These are phyloP conservation scores for Nannoperca obscura DNA, from an alignment of 2,797 vertebrate genomes.

Conservation along the genomic window DNA sequence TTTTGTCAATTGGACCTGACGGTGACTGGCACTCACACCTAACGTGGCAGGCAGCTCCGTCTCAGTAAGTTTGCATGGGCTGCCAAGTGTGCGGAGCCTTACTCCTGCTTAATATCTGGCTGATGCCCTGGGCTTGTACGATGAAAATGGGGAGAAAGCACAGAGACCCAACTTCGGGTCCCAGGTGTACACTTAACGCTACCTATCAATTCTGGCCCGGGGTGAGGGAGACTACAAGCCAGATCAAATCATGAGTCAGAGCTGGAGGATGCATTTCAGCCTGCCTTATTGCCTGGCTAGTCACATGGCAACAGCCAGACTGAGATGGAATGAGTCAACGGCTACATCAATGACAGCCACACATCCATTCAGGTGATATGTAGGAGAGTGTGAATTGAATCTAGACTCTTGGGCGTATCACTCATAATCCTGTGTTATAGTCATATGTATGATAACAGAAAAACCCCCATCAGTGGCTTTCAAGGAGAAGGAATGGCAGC, in stretches of 20 bases:
- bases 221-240: slow-evolving; percentile 66
- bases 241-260: slow-evolving; percentile 77
- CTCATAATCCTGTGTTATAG: slow-evolving; percentile 55
- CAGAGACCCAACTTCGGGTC: slow-evolving; percentile 51
- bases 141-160: slow-evolving; percentile 50
- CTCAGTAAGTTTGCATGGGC: slow-evolving; percentile 53
- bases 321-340: slow-evolving; percentile 67
- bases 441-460: slow-evolving; percentile 46
- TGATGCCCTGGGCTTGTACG: slow-evolving; percentile 44
- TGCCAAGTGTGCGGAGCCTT: slow-evolving; percentile 51
- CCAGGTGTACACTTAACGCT: slow-evolving; percentile 75
- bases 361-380: slow-evolving; percentile 66
- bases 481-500: slow-evolving; percentile 56
- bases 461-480: slow-evolving; percentile 36
- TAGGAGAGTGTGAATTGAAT: slow-evolving; percentile 64
- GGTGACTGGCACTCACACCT: slow-evolving; percentile 69
- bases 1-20: slow-evolving; percentile 69
- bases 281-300: slow-evolving; percentile 63
- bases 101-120: slow-evolving; percentile 51
- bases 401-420: slow-evolving; percentile 36
- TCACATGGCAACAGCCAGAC: slow-evolving; percentile 62
- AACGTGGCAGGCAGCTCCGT: slow-evolving; percentile 65
- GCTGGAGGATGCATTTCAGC: slow-evolving; percentile 68
- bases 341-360: slow-evolving; percentile 51
- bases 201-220: slow-evolving; percentile 67